phyloP scores from a whole-genome alignment of 2,797 vertebrate species.

The Trichosurus vulpecula region DNA sequence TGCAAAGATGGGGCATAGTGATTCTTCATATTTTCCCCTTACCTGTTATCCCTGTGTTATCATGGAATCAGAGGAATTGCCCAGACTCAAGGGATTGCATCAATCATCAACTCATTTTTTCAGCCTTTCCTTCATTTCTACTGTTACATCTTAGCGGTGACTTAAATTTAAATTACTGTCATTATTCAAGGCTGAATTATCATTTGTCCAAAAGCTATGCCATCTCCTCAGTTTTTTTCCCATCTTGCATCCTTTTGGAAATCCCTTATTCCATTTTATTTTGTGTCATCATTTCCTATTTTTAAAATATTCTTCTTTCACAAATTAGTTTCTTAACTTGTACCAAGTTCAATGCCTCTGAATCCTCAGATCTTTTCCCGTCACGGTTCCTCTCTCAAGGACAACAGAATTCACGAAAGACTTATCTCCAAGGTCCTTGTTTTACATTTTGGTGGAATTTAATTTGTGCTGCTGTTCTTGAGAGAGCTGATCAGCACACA shows the following conservation, averaged over 20 bases:
- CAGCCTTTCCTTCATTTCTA: slow-evolving; percentile 30
- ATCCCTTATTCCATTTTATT: slow-evolving; percentile 7
- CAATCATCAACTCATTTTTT: slow-evolving; percentile 38
- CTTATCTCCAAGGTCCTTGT: not conserved
- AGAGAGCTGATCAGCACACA: not conserved
- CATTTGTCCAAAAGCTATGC: not conserved
- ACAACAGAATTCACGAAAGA: not conserved
- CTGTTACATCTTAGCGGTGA: slow-evolving; percentile 33
- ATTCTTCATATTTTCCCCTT: slow-evolving; percentile 6
- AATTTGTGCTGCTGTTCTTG: slow-evolving; percentile 25
- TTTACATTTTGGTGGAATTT: slow-evolving; percentile 40
- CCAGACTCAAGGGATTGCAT: not conserved
- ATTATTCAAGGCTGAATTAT: not conserved
- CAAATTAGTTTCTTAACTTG: slow-evolving; percentile 9
- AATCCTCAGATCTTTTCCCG: not conserved
- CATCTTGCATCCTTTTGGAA: slow-evolving; percentile 18
- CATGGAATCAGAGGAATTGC: not conserved
- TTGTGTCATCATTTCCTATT: not conserved
- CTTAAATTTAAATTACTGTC: slow-evolving; percentile 2
- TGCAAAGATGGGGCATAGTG: not conserved
- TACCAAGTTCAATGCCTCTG: slow-evolving; percentile 7
- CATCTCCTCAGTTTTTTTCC: not conserved
- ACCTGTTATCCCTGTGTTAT: slow-evolving; percentile 8
- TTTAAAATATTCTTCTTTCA: slow-evolving; percentile 15
- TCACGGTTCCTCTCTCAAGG: not conserved